Evolutionary conservation across 2,888 invertebrate genomes (phyloP), one percentile per base, ranked within the genome.

Genomic region (Tromatobia lineatoria): DNA sequence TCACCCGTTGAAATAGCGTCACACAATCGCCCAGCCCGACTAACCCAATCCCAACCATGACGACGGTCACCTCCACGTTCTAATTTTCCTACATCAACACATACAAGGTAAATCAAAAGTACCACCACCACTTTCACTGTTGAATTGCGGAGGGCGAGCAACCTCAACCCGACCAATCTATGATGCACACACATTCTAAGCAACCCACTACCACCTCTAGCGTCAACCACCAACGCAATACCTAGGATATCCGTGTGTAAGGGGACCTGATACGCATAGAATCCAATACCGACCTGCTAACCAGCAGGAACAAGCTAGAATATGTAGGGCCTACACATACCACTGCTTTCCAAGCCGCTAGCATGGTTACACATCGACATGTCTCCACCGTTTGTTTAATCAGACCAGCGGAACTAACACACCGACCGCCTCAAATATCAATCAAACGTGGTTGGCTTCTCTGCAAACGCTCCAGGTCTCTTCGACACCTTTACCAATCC

Each of bases 11-110:
- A 66, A 57, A 69, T 25, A 75, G 59, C 73, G 66, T 69, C 57
- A 59, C 59, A 83, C 83, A 80, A 76, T 83, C 83, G 73, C 80
- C 76, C 23, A 29, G 23, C 20, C 64, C 64, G 70, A 73, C 64
- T 73, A 59, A 73, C 52, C 75, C 80, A 73, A 80, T 71, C 76
- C 73, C 29, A 29, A 34, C 45, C 71, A 67, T 54, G 67, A 80
- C 75, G 64, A 67, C 61, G 50, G 66, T 76, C 66, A 76, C 70
- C 78, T 71, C 75, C 59, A 57, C 38, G 3, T n/a, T 15, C 47
- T 20, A 29, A 42, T 38, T 20, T 61, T 23, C 15, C 38, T 38
- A 20, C 23, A 59, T 18, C 8, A 25, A 71, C 69, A 52, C 74
- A 11, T 23, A 13, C 20, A 25, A n/a, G 25, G 18, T 13, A 45